A percentile compares a stretch with the other conserved stretches of the same genome.
Evolutionary conservation across 2,797 vertebrate species (phyloP).

Genomic region (Cynodonichthys magdalenae): DNA sequence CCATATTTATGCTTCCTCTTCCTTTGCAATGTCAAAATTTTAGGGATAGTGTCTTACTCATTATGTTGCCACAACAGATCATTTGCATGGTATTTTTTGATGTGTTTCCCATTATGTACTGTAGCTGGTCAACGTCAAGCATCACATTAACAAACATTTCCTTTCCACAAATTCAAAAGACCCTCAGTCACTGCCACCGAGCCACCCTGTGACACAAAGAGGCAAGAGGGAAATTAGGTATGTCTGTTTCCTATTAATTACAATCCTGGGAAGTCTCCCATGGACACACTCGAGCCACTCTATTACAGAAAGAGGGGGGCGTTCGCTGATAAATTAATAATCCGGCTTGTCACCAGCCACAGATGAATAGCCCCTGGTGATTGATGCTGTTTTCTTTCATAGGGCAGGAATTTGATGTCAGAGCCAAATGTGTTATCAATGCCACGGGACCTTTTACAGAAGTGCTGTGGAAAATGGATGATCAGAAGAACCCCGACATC

Average conservation of each 20-base stretch:
- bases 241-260: constrained; percentile 90
- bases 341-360: constrained; percentile 81
- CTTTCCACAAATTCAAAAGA: constrained; percentile 74
- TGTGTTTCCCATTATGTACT: constrained; percentile 73
- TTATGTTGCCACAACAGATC: constrained; percentile 70
- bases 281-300: constrained; percentile 81
- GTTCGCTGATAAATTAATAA: constrained; percentile 89
- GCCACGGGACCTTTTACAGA: constrained; percentile 98
- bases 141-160: constrained; percentile 80
- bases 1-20: constrained; percentile 20
- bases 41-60: constrained; percentile 60
- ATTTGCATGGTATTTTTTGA: constrained; percentile 71
- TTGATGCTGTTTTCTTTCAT: constrained; percentile 91
- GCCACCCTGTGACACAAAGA: constrained; percentile 82
- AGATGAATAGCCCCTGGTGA: constrained; percentile 86
- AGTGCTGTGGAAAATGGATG: constrained; percentile 92
- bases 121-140: constrained; percentile 72
- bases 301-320: constrained; percentile 81
- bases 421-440: constrained; percentile 99
- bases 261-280: constrained; percentile 85
- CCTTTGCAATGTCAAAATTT: constrained; percentile 52
- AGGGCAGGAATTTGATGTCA: constrained; percentile 97
- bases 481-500: constrained; percentile 87
- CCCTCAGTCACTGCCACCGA: constrained; percentile 75
- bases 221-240: constrained; percentile 86